Evolutionary conservation across 2,888 invertebrate genomes (phyloP), one percentile per base, ranked within the genome.

Genomic region (Stenolophus ochropezus): DNA sequence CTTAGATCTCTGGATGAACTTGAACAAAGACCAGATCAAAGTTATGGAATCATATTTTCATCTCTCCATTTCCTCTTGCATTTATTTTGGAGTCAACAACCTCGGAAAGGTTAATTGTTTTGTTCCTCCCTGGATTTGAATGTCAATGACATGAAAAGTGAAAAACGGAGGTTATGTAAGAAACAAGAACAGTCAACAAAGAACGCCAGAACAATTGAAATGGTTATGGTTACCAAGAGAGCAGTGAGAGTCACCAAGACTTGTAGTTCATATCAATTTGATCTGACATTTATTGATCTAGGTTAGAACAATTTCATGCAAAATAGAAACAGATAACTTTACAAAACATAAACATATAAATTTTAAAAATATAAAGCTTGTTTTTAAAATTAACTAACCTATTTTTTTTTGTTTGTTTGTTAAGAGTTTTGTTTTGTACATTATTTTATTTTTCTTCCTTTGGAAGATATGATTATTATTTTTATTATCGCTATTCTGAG

Each of bases 21-120:
- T 42, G 1, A 42, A 6, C 6, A 42, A 42, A 11, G 33, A 42
- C 6, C 33, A 42, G 6, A 33, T 42, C 0, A n/a, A n/a, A n/a
- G n/a, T 6, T 42, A 42, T 42, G 33, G 33, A 42, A 42, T 42
- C 33, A 42, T 42, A 42, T 42, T 42, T 42, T 42, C 33, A 42
- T 42, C 33, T 42, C 33, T 42, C 33, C 25, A 23, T 25, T 61
- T 61, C 61, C 61, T 61, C 14, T 61, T 61, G 61, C 61, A 61
- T 61, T 61, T 61, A 25, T 61, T 27, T 56, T 61, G 23, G 61
- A 23, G 61, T 61, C 61, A 61, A 61, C 61, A 61, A 61, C 61
- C 61, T 61, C 61, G 21, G n/a, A 61, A 61, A 61, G 61, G 61
- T 61, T 61, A 61, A 61, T 61, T 61, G 61, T 61, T 61, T n/a